A percentile compares a stretch with the other conserved stretches of the same genome.
phyloP scores from a whole-genome alignment of 1,140 invertebrate species.

The Andrena cerasifolii region DNA sequence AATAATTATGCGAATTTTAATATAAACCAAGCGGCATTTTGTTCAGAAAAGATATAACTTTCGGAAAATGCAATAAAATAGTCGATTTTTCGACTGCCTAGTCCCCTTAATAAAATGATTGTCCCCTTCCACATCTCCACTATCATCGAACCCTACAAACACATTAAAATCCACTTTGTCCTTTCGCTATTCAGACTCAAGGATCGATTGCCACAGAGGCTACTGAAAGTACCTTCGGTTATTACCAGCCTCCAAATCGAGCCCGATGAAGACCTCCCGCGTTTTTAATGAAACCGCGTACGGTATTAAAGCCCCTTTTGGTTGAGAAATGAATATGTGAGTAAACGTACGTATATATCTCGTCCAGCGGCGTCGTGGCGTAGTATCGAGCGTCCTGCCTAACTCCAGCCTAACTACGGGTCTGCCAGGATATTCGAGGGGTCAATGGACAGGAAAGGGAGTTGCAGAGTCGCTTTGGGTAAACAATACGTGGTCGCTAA shows the following conservation, averaged over 20 bases:
- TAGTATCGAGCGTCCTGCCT: constrained; percentile 28
- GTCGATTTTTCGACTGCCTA: too few relatives aligned
- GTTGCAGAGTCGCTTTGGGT: constrained; percentile 2
- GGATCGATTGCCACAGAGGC: neutral
- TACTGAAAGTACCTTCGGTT: too few relatives aligned
- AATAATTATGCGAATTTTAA: too few relatives aligned
- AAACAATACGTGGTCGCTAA: constrained; percentile 30
- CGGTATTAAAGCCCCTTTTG: neutral
- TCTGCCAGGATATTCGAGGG: constrained; percentile 32
- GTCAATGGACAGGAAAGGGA: constrained; percentile 28
- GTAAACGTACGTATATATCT: neutral
- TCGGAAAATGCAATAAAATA: too few relatives aligned
- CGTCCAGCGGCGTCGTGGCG: neutral
- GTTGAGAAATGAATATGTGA: constrained; percentile 9
- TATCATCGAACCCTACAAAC: too few relatives aligned
- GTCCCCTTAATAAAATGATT: too few relatives aligned
- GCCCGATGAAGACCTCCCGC: neutral
- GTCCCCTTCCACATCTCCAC: too few relatives aligned
- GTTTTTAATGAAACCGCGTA: neutral
- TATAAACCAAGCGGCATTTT: too few relatives aligned
- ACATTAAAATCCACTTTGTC: too few relatives aligned
- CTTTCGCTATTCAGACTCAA: neutral
- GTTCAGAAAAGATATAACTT: too few relatives aligned
- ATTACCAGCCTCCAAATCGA: neutral
- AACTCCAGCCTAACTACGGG: neutral